Evolutionary conservation across 2,113 vertebrate species (phyloP).

Genomic region (Sceloporus undulatus): DNA sequence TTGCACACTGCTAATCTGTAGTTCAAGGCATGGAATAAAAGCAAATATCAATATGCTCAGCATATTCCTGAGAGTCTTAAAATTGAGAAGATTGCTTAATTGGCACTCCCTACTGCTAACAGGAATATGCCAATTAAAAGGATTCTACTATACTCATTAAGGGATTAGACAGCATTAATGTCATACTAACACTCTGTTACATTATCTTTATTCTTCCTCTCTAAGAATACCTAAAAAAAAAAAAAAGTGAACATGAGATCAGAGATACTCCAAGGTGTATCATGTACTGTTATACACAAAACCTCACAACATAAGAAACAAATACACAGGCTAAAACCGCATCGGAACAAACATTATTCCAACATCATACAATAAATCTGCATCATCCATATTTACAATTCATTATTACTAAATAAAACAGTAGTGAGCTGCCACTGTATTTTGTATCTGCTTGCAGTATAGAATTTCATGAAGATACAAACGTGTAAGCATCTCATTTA

Average conservation of each 20-base stretch:
- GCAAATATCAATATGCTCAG: neutral
- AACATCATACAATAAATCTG: neutral
- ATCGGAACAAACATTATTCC: neutral
- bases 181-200: slow-evolving; percentile 20
- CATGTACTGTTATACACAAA: accelerated
- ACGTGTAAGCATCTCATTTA: neutral
- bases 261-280: neutral
- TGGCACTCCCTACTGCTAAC: neutral
- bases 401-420: neutral
- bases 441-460: neutral
- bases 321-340: neutral
- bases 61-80: slow-evolving; percentile 24
- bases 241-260: neutral
- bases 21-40: slow-evolving; percentile 21
- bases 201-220: slow-evolving; percentile 27
- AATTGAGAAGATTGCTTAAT: neutral
- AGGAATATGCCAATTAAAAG: slow-evolving; percentile 3
- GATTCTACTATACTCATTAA: slow-evolving; percentile 31
- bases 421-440: neutral
- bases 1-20: slow-evolving; percentile 2
- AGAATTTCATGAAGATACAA: neutral
- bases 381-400: neutral
- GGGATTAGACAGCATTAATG: slow-evolving; percentile 28
- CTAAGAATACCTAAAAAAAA: neutral
- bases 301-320: neutral